A percentile compares a stretch with the other conserved stretches of the same genome.
Conservation (phyloP, 2,113 vertebrate genomes). For the Gallinago media region DNA sequence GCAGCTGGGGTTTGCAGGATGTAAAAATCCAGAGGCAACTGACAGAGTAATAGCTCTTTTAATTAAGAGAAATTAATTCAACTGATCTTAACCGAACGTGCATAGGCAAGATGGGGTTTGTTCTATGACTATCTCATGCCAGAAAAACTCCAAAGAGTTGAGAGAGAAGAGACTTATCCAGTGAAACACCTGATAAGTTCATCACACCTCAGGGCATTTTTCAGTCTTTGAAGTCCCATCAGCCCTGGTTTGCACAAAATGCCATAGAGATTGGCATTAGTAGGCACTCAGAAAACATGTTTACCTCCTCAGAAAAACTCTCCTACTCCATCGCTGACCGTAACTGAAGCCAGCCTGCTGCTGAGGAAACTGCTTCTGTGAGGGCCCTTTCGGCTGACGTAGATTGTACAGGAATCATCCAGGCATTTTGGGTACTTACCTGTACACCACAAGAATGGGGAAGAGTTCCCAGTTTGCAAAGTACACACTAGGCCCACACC, state of each 20-base stretch:
- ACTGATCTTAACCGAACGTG: background rate
- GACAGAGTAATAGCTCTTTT: background rate
- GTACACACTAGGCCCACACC: background rate
- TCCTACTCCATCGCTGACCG: background rate
- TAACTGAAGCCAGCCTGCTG: background rate
- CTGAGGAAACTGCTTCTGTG: background rate
- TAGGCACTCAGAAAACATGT: background rate
- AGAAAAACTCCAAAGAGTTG: background rate
- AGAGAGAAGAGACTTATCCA: background rate
- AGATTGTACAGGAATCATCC: background rate
- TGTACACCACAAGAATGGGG: background rate
- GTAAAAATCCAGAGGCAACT: background rate
- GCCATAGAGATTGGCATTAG: background rate
- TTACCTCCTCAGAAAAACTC: background rate
- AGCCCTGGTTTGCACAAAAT: background rate
- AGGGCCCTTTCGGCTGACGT: background rate
- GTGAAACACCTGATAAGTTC: background rate
- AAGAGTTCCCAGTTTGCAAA: background rate
- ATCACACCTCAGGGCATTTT: background rate
- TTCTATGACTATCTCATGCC: background rate
- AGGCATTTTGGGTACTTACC: background rate
- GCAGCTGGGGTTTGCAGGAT: background rate
- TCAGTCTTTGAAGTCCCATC: background rate
- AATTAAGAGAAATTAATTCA: slow-evolving; percentile 43
- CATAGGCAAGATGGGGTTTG: background rate